A percentile compares a stretch with the other conserved stretches of the same genome.
phyloP scores from a whole-genome alignment of 2,113 vertebrate genomes.

The Hystrix cristata region DNA sequence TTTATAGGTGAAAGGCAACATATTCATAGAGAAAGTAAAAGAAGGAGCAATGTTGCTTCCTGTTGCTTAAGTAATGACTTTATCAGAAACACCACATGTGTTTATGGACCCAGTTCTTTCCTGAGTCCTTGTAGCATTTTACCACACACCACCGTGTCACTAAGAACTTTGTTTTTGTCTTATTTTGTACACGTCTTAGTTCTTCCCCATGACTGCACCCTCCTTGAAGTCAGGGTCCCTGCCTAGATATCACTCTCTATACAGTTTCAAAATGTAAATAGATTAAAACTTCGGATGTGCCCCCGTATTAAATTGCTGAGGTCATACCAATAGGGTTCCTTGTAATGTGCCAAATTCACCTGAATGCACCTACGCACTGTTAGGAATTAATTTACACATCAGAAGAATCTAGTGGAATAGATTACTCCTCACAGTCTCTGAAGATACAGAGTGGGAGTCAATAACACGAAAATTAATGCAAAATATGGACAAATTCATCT shows the following conservation, averaged over 20 bases:
- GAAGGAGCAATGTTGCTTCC: background rate
- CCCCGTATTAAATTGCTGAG: background rate
- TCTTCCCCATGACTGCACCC: background rate
- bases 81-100: background rate
- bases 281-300: slow-evolving; percentile 17
- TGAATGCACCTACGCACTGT: background rate
- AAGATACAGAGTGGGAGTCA: slow-evolving; percentile 51
- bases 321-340: background rate
- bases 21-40: background rate
- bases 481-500: slow-evolving; percentile 64
- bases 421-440: slow-evolving; percentile 48
- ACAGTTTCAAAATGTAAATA: background rate
- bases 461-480: slow-evolving; percentile 72
- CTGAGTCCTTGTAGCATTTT: background rate
- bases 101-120: background rate
- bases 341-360: background rate
- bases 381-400: slow-evolving; percentile 43
- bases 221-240: background rate
- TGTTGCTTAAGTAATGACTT: background rate
- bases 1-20: background rate
- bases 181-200: background rate
- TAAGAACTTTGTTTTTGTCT: background rate
- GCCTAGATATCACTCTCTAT: background rate
- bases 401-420: slow-evolving; percentile 43
- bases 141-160: background rate